These are phyloP conservation scores for Sinocyclocheilus rhinocerous DNA, from an alignment of 2,113 vertebrate genomes.

Conservation along the genomic window DNA sequence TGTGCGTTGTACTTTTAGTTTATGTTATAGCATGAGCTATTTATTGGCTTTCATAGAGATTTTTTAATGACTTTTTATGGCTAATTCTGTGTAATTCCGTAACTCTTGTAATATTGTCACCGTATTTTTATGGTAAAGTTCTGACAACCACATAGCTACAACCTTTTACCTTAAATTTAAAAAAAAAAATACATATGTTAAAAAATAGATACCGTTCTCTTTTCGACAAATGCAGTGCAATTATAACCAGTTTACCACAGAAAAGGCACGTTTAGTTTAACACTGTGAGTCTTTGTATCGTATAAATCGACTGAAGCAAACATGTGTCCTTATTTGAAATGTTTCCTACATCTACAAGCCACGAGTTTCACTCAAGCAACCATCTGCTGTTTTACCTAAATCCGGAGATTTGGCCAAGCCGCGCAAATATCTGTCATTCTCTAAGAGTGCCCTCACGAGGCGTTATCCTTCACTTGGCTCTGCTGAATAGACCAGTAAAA, in stretches of 20 bases:
- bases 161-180: background rate
- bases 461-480: slow-evolving; percentile 23
- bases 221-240: background rate
- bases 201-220: background rate
- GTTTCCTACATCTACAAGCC: slow-evolving; percentile 13
- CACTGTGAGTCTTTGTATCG: background rate
- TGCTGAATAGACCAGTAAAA: slow-evolving; percentile 23
- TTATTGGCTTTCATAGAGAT: no score
- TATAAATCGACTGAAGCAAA: background rate
- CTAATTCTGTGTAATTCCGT: background rate
- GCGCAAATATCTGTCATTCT: slow-evolving; percentile 54
- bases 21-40: no score
- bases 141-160: no score
- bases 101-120: background rate
- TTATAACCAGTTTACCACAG: background rate
- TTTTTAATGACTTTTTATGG: background rate
- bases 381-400: slow-evolving; percentile 64
- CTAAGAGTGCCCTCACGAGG: slow-evolving; percentile 39
- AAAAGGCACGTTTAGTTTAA: background rate
- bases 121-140: background rate
- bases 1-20: no score
- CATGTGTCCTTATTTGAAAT: background rate
- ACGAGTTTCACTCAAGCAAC: slow-evolving; percentile 21
- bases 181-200: no score
- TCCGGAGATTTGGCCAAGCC: slow-evolving; percentile 64